Evolutionary conservation across 2,113 vertebrate species (phyloP).

Genomic region (Aldabrachelys gigantea): DNA sequence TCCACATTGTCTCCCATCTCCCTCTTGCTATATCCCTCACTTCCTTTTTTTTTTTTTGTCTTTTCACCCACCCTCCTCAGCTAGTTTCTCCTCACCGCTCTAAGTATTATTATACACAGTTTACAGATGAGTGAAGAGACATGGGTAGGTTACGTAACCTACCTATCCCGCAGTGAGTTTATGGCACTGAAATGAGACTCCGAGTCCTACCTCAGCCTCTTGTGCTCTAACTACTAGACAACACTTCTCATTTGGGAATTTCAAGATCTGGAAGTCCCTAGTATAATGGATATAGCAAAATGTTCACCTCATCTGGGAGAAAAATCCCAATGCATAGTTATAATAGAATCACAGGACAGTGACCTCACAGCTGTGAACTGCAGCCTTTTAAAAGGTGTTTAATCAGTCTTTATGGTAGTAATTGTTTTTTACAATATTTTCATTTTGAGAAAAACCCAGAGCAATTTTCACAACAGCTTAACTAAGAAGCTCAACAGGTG

Average conservation of each 20-base stretch:
- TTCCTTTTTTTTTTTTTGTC: neutral
- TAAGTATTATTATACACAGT: neutral
- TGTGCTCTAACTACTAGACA: fast-evolving
- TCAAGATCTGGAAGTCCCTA: fast-evolving
- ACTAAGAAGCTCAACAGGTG: conserved; percentile 48
- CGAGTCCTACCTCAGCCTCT: neutral
- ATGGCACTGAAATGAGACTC: neutral
- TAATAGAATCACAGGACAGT: neutral
- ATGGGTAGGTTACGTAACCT: neutral
- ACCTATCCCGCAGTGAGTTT: neutral
- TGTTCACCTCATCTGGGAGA: neutral
- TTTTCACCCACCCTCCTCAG: neutral
- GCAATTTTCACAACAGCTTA: conserved; percentile 52
- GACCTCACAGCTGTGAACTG: conserved; percentile 67
- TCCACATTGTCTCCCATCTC: neutral
- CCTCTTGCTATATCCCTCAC: neutral
- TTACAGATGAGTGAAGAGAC: fast-evolving
- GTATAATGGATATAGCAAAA: fast-evolving
- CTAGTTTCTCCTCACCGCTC: fast-evolving
- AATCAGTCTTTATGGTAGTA: conserved; percentile 65
- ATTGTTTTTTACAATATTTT: conserved; percentile 72
- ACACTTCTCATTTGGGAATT: neutral
- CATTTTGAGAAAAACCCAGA: conserved; percentile 59
- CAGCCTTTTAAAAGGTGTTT: conserved; percentile 74
- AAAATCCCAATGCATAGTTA: conserved; percentile 2